Evolutionary conservation across 2,113 vertebrate species (phyloP).

Genomic region (Ptilonorhynchus violaceus): DNA sequence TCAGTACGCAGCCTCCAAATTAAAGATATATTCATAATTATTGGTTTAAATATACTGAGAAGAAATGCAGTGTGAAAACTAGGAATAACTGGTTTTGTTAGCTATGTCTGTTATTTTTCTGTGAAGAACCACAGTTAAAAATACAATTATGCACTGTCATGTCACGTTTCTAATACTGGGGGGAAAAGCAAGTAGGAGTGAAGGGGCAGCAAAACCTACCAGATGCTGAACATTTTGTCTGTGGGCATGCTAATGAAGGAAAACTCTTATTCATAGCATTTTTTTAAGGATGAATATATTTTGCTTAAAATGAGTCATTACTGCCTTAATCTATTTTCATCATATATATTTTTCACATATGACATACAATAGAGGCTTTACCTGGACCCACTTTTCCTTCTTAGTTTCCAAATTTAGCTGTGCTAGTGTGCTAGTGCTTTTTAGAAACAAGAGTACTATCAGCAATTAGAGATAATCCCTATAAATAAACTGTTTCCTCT

Average conservation of each 20-base stretch:
- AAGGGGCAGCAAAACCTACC: not conserved
- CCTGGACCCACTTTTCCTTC: not conserved
- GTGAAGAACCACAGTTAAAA: not conserved
- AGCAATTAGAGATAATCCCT: not conserved
- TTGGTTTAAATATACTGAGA: not conserved
- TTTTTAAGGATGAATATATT: not conserved
- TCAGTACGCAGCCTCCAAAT: not conserved
- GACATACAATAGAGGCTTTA: constrained; percentile 5
- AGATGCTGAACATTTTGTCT: not conserved
- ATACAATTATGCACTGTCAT: not conserved
- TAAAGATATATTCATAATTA: not conserved
- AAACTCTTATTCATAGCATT: not conserved
- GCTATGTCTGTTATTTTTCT: not conserved
- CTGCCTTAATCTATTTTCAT: not conserved
- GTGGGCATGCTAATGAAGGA: not conserved
- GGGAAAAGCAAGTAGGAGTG: not conserved
- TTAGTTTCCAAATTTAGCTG: not conserved
- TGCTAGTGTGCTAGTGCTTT: not conserved
- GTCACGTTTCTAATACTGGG: not conserved
- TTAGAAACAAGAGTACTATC: not conserved
- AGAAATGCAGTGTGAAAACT: not conserved
- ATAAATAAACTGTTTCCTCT: constrained; percentile 2
- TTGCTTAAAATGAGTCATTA: not conserved
- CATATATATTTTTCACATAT: not conserved
- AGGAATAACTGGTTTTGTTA: not conserved